A percentile compares a stretch with the other conserved stretches of the same genome.
These are phyloP conservation scores for Beroe forskalii DNA, from an alignment of 37 sponge, comb jelly and placozoan genomes.

Conservation along the genomic window DNA sequence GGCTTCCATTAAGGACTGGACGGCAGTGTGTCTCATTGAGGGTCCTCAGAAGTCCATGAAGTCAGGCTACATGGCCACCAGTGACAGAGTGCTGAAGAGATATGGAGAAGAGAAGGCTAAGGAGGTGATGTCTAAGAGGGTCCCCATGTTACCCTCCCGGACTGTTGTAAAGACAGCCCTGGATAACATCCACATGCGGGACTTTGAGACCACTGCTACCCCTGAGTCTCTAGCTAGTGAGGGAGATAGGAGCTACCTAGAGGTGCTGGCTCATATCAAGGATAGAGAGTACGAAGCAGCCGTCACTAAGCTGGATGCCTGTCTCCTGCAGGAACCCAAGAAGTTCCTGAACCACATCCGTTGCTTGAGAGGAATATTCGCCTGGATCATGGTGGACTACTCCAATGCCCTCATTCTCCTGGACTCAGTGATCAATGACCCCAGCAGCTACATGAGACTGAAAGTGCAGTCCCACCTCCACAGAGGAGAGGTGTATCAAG, in stretches of 20 bases:
- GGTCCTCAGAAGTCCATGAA: conserved; percentile 59
- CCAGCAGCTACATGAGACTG: conserved; percentile 25
- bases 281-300: background rate
- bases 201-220: background rate
- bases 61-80: conserved; percentile 58
- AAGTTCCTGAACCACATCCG: conserved; percentile 51
- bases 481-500: conserved; percentile 60
- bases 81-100: conserved; percentile 30
- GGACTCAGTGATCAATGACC: conserved; percentile 22
- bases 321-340: background rate
- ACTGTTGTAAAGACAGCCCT: conserved; percentile 28
- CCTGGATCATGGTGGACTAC: conserved; percentile 41
- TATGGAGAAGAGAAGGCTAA: conserved; percentile 49
- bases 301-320: background rate
- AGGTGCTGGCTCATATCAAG: conserved; percentile 29
- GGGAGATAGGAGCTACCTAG: conserved; percentile 18
- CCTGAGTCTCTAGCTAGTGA: conserved; percentile 10
- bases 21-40: conserved; percentile 59
- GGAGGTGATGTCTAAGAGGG: background rate
- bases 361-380: conserved; percentile 33
- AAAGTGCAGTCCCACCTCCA: conserved; percentile 27
- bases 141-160: conserved; percentile 24
- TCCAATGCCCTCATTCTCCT: background rate
- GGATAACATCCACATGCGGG: conserved; percentile 64
- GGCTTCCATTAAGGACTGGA: conserved; percentile 53